Percentiles rank a stretch among this genome's conserved stretches.
Evolutionary conservation across 1,140 invertebrate species (phyloP).

Genomic region (Microplitis mediator): DNA sequence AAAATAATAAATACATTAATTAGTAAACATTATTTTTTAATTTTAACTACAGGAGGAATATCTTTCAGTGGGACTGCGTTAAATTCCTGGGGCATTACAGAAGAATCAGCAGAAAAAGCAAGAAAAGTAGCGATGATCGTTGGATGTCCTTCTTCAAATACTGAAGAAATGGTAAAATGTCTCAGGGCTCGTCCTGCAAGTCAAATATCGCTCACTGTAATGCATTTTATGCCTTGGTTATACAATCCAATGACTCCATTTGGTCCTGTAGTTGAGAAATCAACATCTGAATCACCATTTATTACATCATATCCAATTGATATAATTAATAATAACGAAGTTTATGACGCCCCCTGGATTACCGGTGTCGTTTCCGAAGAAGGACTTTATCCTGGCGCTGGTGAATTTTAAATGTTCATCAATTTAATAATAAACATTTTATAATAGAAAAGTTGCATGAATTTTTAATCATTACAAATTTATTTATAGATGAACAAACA

Average conservation of each 20-base stretch:
- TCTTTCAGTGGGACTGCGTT: constrained; percentile 76
- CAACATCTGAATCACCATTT: constrained; percentile 56
- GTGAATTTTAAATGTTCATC: background rate
- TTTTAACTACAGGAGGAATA: constrained; percentile 62
- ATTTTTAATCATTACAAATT: background rate
- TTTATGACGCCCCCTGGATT: constrained; percentile 62
- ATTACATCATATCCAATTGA: constrained; percentile 61
- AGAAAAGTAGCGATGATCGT: constrained; percentile 66
- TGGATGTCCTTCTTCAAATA: constrained; percentile 68
- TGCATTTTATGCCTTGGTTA: constrained; percentile 45
- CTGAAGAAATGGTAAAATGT: constrained; percentile 68
- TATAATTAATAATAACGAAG: constrained; percentile 55
- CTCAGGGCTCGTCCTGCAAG: constrained; percentile 67
- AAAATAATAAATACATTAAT: too few relatives aligned
- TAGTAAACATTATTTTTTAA: too few relatives aligned
- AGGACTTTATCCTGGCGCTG: constrained; percentile 62
- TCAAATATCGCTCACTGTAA: constrained; percentile 53
- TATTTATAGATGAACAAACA: background rate
- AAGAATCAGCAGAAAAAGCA: constrained; percentile 69
- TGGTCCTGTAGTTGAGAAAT: constrained; percentile 62
- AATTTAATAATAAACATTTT: background rate
- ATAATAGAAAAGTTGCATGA: background rate
- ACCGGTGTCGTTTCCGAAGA: constrained; percentile 61
- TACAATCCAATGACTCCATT: constrained; percentile 59
- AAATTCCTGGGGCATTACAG: constrained; percentile 70